Evolutionary conservation across 2,113 vertebrate species (phyloP).

Genomic region (Plecturocebus donacophilus): DNA sequence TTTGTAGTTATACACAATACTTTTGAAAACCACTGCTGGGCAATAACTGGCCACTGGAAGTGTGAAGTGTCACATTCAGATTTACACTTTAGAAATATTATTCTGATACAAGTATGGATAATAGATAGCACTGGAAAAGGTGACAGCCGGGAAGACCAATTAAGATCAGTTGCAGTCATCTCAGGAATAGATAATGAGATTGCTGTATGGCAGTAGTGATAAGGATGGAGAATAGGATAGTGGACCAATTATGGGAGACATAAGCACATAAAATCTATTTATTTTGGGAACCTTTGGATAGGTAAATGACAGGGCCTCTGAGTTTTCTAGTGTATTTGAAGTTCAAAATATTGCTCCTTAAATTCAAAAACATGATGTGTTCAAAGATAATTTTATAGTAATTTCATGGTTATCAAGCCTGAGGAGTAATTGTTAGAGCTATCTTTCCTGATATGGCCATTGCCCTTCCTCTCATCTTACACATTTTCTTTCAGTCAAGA

Average conservation of each 20-base stretch:
- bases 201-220: not conserved
- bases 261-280: not conserved
- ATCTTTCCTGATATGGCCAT: not conserved
- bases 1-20: not conserved
- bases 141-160: not conserved
- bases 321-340: not conserved
- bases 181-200: not conserved
- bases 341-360: not conserved
- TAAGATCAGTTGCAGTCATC: not conserved
- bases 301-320: not conserved
- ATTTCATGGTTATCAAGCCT: constrained; percentile 27
- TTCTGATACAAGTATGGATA: not conserved
- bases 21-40: not conserved
- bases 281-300: not conserved
- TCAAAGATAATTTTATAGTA: not conserved
- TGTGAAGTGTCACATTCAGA: not conserved
- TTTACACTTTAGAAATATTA: not conserved
- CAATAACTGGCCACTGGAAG: not conserved
- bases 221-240: not conserved
- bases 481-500: constrained; percentile 2
- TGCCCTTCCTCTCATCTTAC: not conserved
- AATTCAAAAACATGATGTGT: constrained; percentile 10
- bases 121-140: not conserved
- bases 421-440: not conserved
- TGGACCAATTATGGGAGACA: not conserved